Percentiles rank a stretch among this genome's conserved stretches.
Conservation (phyloP, 23 tunicate genomes). For the Aplidium turbinatum region DNA sequence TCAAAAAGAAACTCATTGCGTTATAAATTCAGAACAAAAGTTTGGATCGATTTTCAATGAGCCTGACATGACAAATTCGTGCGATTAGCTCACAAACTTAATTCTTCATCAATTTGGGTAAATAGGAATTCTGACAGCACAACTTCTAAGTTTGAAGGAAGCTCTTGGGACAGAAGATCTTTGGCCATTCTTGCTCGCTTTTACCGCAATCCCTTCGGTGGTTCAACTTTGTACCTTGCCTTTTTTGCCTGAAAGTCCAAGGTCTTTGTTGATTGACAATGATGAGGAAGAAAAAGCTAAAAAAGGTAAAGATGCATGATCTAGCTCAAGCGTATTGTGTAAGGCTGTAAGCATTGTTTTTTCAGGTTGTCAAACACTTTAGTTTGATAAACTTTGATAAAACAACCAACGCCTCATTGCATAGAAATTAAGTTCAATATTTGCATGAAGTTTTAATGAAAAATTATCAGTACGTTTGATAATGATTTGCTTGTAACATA, state of each 20-base stretch:
- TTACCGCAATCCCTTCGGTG: constrained; percentile 67
- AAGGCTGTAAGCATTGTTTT: too few species aligned
- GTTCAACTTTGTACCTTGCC: constrained; percentile 47
- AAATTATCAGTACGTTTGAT: too few species aligned
- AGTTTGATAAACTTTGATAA: too few species aligned
- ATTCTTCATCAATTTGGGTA: background rate
- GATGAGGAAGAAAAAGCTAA: constrained; percentile 44
- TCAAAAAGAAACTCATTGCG: too few species aligned
- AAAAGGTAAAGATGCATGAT: constrained; percentile 38
- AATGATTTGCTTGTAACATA: too few species aligned
- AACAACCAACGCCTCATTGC: too few species aligned
- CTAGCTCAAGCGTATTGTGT: background rate
- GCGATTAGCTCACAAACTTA: background rate
- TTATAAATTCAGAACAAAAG: too few species aligned
- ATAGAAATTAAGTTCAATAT: too few species aligned
- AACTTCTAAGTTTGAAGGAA: constrained; percentile 63
- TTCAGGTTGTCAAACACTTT: too few species aligned
- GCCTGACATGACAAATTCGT: too few species aligned
- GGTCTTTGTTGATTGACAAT: constrained; percentile 68
- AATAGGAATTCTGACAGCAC: constrained; percentile 66
- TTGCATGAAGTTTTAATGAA: too few species aligned
- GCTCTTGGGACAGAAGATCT: constrained; percentile 47
- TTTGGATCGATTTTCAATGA: too few species aligned
- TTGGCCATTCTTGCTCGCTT: constrained; percentile 62
- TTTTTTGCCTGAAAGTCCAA: constrained; percentile 68